Evolutionary conservation across 2,113 vertebrate genomes (phyloP).

Genomic region (Puntigrus tetrazona): DNA sequence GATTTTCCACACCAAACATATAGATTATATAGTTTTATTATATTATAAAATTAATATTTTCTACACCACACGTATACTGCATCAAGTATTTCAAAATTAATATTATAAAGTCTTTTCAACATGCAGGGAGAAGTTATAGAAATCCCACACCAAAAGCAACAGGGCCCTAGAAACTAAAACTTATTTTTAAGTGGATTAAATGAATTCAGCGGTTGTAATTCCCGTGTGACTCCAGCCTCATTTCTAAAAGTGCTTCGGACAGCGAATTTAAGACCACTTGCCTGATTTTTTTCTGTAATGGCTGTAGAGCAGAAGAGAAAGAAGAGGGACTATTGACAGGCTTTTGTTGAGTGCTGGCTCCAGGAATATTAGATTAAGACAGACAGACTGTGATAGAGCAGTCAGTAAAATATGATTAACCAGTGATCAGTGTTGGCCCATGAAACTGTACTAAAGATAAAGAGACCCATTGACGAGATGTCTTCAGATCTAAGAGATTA

Average conservation of each 20-base stretch:
- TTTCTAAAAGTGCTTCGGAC: conserved; percentile 38
- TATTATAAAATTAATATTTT: too few relatives aligned
- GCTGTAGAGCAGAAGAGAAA: conserved; percentile 17
- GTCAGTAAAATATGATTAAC: conserved; percentile 55
- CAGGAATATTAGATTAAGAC: conserved; percentile 56
- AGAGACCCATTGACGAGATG: conserved; percentile 20
- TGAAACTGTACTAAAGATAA: conserved; percentile 30
- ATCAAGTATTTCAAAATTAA: too few relatives aligned
- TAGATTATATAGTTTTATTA: too few relatives aligned
- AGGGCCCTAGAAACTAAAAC: neutral
- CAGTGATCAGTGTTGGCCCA: conserved; percentile 36
- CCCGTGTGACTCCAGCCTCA: neutral
- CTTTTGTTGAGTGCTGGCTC: conserved; percentile 51
- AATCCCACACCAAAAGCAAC: neutral
- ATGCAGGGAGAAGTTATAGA: neutral
- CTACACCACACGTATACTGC: too few relatives aligned
- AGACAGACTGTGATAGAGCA: conserved; percentile 50
- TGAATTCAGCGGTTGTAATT: conserved; percentile 9
- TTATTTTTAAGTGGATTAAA: neutral
- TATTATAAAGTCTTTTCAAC: neutral
- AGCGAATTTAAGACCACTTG: neutral
- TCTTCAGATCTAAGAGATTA: conserved; percentile 38
- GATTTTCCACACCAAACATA: too few relatives aligned
- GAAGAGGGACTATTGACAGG: conserved; percentile 37
- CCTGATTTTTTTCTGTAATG: conserved; percentile 1